Conservation (phyloP, 2,888 invertebrate species). For the Neuroscelio doddi region DNA sequence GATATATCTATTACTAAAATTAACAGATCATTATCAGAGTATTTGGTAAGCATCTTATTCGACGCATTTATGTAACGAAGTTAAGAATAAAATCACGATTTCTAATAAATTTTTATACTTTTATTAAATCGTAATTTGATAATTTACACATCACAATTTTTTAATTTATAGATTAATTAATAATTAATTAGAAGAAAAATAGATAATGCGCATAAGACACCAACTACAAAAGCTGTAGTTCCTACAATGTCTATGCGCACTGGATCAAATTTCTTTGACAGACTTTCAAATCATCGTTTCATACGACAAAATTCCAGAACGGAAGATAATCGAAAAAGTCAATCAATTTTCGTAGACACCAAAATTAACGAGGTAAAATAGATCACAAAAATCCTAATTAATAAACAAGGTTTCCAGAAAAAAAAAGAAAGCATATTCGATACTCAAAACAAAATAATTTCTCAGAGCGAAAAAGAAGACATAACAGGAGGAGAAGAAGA, state of each 20-base stretch:
- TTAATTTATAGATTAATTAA: too few relatives aligned
- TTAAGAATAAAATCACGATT: too few relatives aligned
- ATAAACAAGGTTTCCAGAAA: neutral
- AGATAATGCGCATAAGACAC: neutral
- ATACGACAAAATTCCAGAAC: constrained; percentile 27
- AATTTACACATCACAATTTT: too few relatives aligned
- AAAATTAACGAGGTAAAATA: constrained; percentile 41
- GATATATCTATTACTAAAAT: constrained; percentile 1
- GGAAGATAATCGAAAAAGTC: constrained; percentile 26
- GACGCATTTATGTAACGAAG: neutral
- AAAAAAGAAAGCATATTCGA: neutral
- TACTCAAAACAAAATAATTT: neutral
- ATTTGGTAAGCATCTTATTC: constrained; percentile 2
- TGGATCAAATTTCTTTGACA: constrained; percentile 33
- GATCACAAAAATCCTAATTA: neutral
- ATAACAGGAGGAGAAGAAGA: constrained; percentile 43
- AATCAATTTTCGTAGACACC: constrained; percentile 36
- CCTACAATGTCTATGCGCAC: constrained; percentile 28
- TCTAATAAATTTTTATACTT: too few relatives aligned
- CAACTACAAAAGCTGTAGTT: neutral
- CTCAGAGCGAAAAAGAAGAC: constrained; percentile 13
- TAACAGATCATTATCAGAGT: neutral
- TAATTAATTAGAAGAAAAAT: neutral
- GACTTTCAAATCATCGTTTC: constrained; percentile 45
- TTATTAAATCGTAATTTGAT: too few relatives aligned